These are phyloP conservation scores for Portunus trituberculatus DNA, from an alignment of 1,140 invertebrate genomes.

Conservation along the genomic window DNA sequence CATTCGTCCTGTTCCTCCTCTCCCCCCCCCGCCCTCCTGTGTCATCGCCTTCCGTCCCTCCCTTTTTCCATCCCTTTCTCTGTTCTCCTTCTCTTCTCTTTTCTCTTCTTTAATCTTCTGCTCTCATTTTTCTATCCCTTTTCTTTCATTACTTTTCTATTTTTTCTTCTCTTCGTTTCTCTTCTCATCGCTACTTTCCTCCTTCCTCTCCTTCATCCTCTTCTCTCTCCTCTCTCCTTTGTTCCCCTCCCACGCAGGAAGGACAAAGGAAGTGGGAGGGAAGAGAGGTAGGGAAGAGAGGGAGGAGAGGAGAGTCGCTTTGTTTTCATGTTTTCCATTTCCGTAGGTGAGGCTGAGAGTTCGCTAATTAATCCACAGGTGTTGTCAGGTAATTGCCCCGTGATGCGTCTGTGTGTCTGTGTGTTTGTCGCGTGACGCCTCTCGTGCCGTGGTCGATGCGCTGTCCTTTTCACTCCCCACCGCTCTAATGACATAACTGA, in stretches of 20 bases:
- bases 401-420: background rate
- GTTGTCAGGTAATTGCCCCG: background rate
- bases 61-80: background rate
- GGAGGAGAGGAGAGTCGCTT: background rate
- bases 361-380: background rate
- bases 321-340: conserved; percentile 10
- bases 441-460: background rate
- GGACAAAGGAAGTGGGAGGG: background rate
- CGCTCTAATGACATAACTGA: background rate
- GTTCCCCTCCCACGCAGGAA: background rate
- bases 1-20: background rate
- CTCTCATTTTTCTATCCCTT: background rate
- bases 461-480: background rate
- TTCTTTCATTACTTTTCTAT: background rate
- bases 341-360: background rate
- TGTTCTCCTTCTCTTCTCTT: background rate
- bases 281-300: background rate
- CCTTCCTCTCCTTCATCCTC: background rate
- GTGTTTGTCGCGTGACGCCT: background rate
- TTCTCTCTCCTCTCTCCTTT: background rate
- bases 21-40: too few species aligned
- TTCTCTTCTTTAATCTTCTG: background rate
- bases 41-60: too few species aligned
- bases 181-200: background rate
- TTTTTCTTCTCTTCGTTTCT: background rate